These are phyloP conservation scores for Pyrrhosoma nymphula DNA, from an alignment of 2,888 invertebrate species.

Conservation along the genomic window DNA sequence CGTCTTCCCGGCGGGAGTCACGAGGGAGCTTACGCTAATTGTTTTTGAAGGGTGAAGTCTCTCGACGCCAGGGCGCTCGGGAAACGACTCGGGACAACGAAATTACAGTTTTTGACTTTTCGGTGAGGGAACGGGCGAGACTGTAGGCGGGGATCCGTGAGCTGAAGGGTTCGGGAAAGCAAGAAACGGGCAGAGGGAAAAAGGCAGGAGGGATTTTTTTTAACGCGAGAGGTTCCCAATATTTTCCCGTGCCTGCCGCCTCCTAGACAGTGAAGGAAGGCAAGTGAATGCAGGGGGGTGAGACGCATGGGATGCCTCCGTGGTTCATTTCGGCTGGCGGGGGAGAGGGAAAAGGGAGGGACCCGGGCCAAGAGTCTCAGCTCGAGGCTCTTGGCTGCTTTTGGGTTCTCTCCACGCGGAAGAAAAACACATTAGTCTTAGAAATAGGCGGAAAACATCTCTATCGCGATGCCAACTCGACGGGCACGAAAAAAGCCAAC, in stretches of 20 bases:
- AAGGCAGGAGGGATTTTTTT: not conserved
- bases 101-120: conserved; percentile 49
- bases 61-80: not conserved
- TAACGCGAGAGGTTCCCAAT: not conserved
- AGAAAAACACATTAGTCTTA: not conserved
- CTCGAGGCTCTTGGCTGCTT: not conserved
- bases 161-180: not conserved
- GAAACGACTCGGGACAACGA: conserved; percentile 34
- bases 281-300: not conserved
- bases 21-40: conserved; percentile 37
- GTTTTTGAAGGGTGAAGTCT: not conserved
- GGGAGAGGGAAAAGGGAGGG: too few relatives aligned
- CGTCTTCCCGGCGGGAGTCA: not conserved
- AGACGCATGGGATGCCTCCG: not conserved
- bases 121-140: not conserved
- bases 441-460: conserved; percentile 37
- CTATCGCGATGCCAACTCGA: conserved; percentile 19
- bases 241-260: not conserved
- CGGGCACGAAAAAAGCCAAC: not conserved
- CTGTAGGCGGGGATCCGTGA: not conserved
- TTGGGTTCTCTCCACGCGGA: conserved; percentile 29
- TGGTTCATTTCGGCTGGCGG: not conserved
- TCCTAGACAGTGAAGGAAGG: not conserved
- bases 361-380: not conserved
- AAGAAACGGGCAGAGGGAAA: not conserved